phyloP scores from a whole-genome alignment of 1,140 invertebrate genomes.

The Dendrolimus punctatus region DNA sequence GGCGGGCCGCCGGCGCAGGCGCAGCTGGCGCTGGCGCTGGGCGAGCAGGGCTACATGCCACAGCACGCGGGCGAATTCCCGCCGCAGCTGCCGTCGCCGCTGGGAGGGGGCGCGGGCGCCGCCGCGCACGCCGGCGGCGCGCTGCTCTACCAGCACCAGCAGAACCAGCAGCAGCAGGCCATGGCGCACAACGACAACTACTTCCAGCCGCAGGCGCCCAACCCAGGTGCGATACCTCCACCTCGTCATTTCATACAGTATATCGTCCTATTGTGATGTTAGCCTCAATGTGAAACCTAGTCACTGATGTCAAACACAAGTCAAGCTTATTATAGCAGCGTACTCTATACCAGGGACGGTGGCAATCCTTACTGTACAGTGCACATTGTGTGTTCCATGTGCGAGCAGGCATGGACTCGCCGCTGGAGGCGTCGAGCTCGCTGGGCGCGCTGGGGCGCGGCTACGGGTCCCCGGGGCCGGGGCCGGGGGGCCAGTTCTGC shows the following conservation, averaged over 20 bases:
- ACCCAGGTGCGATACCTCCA: too few species aligned
- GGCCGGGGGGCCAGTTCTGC: constrained; percentile 22
- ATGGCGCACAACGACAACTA: constrained; percentile 27
- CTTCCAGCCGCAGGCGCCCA: constrained; percentile 33
- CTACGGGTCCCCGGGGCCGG: constrained; percentile 27
- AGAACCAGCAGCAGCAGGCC: constrained; percentile 11
- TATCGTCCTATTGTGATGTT: not conserved
- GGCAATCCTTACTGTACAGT: not conserved
- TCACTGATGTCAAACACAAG: too few species aligned
- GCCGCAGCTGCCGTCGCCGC: constrained; percentile 35
- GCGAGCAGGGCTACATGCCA: constrained; percentile 31
- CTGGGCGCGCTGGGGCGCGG: constrained; percentile 28
- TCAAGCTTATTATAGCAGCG: too few species aligned
- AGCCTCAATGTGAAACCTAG: too few species aligned
- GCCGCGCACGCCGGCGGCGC: constrained; percentile 3
- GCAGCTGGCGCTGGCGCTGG: constrained; percentile 20
- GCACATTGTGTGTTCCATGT: too few species aligned
- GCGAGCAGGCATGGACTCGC: constrained; percentile 30
- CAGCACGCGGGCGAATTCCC: constrained; percentile 23
- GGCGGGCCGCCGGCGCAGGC: constrained; percentile 25
- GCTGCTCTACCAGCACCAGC: constrained; percentile 35
- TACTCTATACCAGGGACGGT: too few species aligned
- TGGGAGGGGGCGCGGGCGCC: too few species aligned
- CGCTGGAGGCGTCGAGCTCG: constrained; percentile 33
- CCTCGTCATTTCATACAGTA: too few species aligned